Evolutionary conservation across 2,797 vertebrate genomes (phyloP), one percentile per base, ranked within the genome.

Genomic region (Clarias platycephalus): DNA sequence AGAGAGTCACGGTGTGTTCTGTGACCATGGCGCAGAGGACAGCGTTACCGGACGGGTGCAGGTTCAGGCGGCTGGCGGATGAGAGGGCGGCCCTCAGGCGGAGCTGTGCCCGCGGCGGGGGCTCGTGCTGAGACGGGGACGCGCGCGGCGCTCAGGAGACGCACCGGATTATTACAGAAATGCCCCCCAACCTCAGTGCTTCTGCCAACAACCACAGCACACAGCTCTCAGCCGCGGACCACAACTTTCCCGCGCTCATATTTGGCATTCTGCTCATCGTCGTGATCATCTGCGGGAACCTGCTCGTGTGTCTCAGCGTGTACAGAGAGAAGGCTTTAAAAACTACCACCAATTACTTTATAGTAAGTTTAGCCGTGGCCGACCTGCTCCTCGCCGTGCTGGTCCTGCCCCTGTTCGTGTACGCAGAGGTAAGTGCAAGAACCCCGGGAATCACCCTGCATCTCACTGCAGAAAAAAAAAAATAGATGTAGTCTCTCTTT

Each of bases 301-400:
- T 96, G 89, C 94, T 99, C 6, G 97, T 99, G 89, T 98, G 97
- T 86, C 88, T 96, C 74, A 97, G 98, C 88, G 97, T 98, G 81
- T 95, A 95, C 90, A 96, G 93, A 0, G 97, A 98, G 94, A 96
- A 96, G 87, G 95, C 97, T 31, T 93, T 99, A 88, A 96, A 97
- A 92, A 99, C 98, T 87, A 97, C 98, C 85, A 98, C 97, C 90
- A 99, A 99, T 96, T 97, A 97, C 93, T 99, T 99, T 94, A 96
- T 98, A 88, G 95, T 97, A 89, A 99, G 97, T 86, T 93, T 98
- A 82, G 97, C 98, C 78, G 96, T 96, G 34, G 96, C 97, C 0
- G 97, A 98, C 86, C 94, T 98, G 22, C 96, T 98, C 34, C 94
- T 99, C 15, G 97, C 97, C 0, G 89, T 99, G 37, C 94, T 98